Conservation (phyloP, 2,113 vertebrate species). For the Promerops cafer region DNA sequence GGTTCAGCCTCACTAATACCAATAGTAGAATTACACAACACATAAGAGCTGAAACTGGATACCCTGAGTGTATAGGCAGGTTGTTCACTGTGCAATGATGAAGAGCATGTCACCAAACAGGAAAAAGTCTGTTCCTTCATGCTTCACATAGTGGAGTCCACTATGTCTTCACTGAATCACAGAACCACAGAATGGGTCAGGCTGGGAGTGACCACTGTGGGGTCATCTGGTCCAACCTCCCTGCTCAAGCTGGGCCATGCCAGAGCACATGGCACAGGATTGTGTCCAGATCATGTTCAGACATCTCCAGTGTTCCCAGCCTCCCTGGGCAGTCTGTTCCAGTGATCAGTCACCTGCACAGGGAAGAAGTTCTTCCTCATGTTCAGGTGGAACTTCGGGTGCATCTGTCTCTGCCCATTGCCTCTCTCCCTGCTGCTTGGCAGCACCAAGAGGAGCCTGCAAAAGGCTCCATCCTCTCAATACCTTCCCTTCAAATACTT, state of each 20-base stretch:
- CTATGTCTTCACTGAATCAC: neutral
- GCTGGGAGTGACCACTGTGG: neutral
- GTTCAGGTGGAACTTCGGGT: neutral
- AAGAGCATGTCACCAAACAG: fast-evolving
- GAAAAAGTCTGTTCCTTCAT: neutral
- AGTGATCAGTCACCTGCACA: fast-evolving
- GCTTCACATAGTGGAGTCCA: fast-evolving
- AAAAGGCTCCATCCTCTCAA: neutral
- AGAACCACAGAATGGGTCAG: neutral
- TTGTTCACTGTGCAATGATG: neutral
- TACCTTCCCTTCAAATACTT: neutral
- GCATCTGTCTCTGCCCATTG: neutral
- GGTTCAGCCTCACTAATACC: neutral
- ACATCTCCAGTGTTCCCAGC: neutral
- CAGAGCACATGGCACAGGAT: neutral
- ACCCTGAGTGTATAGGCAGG: neutral
- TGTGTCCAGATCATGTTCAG: neutral
- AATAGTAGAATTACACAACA: neutral
- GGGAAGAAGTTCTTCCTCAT: neutral
- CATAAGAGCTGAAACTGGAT: neutral
- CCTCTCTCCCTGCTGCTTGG: neutral
- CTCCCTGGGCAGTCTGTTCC: neutral
- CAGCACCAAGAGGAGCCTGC: neutral
- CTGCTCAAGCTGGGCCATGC: neutral
- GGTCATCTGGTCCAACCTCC: neutral